A percentile compares a stretch with the other conserved stretches of the same genome.
These are phyloP conservation scores for Brachyhypopomus gauderio DNA, from an alignment of 2,113 vertebrate genomes.

Conservation along the genomic window DNA sequence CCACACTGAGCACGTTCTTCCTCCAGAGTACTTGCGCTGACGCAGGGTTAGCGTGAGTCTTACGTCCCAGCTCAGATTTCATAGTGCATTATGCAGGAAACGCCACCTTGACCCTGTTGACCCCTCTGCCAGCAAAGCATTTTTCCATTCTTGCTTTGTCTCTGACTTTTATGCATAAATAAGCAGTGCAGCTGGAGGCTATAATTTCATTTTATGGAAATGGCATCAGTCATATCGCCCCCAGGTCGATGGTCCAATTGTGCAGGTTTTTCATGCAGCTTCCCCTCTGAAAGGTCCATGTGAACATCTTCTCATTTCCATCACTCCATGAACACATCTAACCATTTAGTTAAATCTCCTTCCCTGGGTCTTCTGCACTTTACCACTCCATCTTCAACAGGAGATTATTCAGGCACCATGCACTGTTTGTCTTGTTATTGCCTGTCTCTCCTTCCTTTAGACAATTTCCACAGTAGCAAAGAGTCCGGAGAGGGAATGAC, in stretches of 20 bases:
- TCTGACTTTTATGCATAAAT: constrained; percentile 30
- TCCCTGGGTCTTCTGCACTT: neutral
- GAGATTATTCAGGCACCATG: constrained; percentile 29
- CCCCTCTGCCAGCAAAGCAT: constrained; percentile 17
- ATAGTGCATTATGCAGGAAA: neutral
- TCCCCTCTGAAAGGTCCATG: neutral
- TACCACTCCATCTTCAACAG: neutral
- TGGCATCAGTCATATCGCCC: constrained; percentile 17
- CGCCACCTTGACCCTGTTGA: constrained; percentile 35
- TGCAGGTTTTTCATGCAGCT: neutral
- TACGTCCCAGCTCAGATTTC: constrained; percentile 21
- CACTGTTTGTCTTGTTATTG: constrained; percentile 15
- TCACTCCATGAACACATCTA: neutral
- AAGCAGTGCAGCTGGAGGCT: constrained; percentile 1
- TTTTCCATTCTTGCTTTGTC: constrained; percentile 31
- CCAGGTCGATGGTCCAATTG: neutral
- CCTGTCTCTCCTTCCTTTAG: neutral
- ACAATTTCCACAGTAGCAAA: constrained; percentile 6
- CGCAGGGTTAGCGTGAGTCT: neutral
- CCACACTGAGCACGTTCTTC: neutral
- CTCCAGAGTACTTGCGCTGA: constrained; percentile 19
- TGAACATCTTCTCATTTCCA: neutral
- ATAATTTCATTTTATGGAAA: constrained; percentile 30
- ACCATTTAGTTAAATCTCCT: neutral
- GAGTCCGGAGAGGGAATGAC: constrained; percentile 6